Evolutionary conservation across 2,797 vertebrate genomes (phyloP), one percentile per base, ranked within the genome.

Genomic region (Bovichtus variegatus): DNA sequence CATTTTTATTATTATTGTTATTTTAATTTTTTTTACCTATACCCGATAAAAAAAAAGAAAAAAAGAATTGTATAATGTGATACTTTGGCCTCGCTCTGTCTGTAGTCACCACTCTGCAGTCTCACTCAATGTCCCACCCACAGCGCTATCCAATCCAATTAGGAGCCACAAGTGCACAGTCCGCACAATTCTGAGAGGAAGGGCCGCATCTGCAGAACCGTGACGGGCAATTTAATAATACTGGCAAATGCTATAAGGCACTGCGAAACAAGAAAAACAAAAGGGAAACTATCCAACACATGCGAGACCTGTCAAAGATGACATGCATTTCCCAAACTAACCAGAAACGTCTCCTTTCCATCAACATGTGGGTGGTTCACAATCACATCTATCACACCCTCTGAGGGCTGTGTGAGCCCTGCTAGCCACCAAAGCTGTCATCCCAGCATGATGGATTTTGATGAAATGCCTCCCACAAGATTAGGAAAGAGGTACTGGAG

Each of bases 381-480:
- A 82, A 69, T 76, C 76, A 71, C 84, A 82, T 87, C 79, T 9
- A 78, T 90, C 86, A 89, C 82, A 79, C 64, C 76, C 72, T 79
- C 72, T 62, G 87, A 85, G 81, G 86, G 80, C 23, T 72, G 73
- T 80, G 79, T 72, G 81, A 74, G 55, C 60, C 59, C 69, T 76
- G 63, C 54, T 34, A 67, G 70, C 78, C 75, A 74, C 78, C 60
- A 51, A 68, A 76, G 86, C 79, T 85, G 84, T 91, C 91, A 84
- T 60, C 70, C 68, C 81, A 75, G 80, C 79, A 78, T 89, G 84
- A 89, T 86, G 60, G 85, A 89, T 89, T 89, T 83, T 75, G 83
- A 91, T 84, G 71, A 84, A 90, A 86, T 70, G 64, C 78, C 81
- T 91, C 87, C 81, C 74, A 82, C 77, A 83, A 76, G 74, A 90